A percentile compares a stretch with the other conserved stretches of the same genome.
These are phyloP conservation scores for Bathynomus jamesi DNA, from an alignment of 1,140 invertebrate genomes.

Conservation along the genomic window DNA sequence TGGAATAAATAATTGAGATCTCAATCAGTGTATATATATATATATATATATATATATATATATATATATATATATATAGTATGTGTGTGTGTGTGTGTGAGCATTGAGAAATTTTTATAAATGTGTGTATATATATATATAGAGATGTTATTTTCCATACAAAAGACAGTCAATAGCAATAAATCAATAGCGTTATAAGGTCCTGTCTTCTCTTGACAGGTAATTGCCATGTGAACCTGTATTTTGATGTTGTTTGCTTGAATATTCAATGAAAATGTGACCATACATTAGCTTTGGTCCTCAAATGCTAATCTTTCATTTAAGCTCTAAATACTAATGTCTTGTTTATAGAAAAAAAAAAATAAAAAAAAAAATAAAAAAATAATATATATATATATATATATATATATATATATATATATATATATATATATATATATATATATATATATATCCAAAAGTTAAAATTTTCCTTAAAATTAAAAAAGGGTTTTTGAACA, in stretches of 20 bases:
- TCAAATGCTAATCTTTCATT: background rate
- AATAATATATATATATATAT: too few relatives aligned
- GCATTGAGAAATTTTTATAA: background rate
- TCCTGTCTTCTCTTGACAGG: background rate
- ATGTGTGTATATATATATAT: background rate
- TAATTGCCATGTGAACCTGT: background rate
- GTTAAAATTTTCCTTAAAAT: too few relatives aligned
- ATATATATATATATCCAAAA: too few relatives aligned
- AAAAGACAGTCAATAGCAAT: background rate
- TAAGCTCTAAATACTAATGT: too few relatives aligned
- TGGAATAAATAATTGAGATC: background rate
- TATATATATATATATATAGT: background rate
- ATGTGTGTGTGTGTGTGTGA: background rate
- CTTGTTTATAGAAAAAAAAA: too few relatives aligned
- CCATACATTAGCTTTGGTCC: background rate
- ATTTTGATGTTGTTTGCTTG: background rate
- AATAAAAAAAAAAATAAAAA: too few relatives aligned
- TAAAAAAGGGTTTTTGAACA: too few relatives aligned
- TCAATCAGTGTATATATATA: background rate
- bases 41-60: constrained; percentile 2
- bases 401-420: too few relatives aligned
- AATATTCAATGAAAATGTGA: background rate
- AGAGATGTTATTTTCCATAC: background rate
- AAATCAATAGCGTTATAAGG: background rate
- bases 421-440: too few relatives aligned